These are phyloP conservation scores for Agrochola litura DNA, from an alignment of 2,888 invertebrate species.

Conservation along the genomic window DNA sequence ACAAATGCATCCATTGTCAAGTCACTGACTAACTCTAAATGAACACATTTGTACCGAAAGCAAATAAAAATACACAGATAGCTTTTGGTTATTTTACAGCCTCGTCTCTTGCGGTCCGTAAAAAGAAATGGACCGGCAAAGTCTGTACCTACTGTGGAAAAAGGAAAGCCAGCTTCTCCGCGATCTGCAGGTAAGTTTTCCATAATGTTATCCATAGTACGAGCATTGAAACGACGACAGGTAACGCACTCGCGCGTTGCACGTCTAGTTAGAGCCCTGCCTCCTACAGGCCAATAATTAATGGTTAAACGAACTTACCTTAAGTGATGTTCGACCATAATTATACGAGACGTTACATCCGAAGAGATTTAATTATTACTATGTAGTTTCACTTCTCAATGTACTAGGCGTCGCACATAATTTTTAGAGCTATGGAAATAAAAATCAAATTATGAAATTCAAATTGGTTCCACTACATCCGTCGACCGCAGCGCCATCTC, in stretches of 20 bases:
- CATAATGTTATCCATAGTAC: conserved; percentile 31
- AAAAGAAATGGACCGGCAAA: conserved; percentile 25
- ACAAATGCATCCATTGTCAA: conserved; percentile 13
- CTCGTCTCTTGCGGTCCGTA: conserved; percentile 5
- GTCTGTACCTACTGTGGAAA: conserved; percentile 8
- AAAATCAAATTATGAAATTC: no score
- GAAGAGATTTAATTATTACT: no score
- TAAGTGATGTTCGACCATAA: no score
- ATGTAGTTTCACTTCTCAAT: no score
- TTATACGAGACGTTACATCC: no score
- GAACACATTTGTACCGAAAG: conserved; percentile 6
- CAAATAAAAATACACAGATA: conserved; percentile 2
- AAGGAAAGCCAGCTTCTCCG: conserved; percentile 13
- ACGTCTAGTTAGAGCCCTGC: conserved; percentile 10
- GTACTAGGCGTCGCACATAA: no score
- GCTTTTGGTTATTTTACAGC: conserved; percentile 6
- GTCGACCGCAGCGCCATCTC: no score
- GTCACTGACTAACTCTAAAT: conserved; percentile 18
- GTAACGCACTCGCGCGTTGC: conserved; percentile 3
- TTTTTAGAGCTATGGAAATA: no score
- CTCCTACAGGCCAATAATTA: conserved; percentile 24
- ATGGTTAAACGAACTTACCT: no score
- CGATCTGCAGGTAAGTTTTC: conserved; percentile 30
- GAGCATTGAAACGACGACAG: conserved; percentile 20
- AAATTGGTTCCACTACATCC: no score